These are phyloP conservation scores for Schizothorax lantsangensis DNA, from an alignment of 2,797 vertebrate species.

Conservation along the genomic window DNA sequence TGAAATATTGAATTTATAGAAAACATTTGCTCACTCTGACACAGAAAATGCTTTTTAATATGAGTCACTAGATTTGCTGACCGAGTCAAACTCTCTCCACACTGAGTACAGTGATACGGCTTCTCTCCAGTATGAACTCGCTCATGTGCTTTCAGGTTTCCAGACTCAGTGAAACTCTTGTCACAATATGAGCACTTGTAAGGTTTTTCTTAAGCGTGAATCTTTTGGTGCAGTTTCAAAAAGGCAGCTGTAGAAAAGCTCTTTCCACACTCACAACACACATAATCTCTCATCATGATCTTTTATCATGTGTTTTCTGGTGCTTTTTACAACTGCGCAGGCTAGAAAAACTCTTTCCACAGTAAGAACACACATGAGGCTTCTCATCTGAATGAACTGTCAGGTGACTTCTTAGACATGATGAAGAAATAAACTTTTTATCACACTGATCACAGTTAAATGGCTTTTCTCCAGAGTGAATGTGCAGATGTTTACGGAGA, in stretches of 20 bases:
- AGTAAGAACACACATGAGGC: not conserved
- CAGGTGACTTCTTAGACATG: not conserved
- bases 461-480: constrained; percentile 3
- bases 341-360: not conserved
- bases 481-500: accelerated
- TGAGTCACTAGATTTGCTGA: not conserved
- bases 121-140: not conserved
- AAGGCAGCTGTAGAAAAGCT: not conserved
- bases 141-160: not conserved
- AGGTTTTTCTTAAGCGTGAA: not conserved
- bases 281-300: not conserved
- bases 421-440: not conserved
- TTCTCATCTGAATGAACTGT: not conserved
- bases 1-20: too few relatives aligned
- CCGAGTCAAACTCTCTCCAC: not conserved
- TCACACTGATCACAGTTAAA: not conserved
- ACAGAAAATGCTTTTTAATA: too few relatives aligned
- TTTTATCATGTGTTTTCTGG: not conserved
- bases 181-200: not conserved
- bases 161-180: not conserved
- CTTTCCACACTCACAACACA: not conserved
- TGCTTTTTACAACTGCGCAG: not conserved
- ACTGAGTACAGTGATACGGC: not conserved
- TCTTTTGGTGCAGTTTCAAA: not conserved
- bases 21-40: too few relatives aligned